Evolutionary conservation across 2,113 vertebrate species (phyloP).

Genomic region (Rhipidura dahli): DNA sequence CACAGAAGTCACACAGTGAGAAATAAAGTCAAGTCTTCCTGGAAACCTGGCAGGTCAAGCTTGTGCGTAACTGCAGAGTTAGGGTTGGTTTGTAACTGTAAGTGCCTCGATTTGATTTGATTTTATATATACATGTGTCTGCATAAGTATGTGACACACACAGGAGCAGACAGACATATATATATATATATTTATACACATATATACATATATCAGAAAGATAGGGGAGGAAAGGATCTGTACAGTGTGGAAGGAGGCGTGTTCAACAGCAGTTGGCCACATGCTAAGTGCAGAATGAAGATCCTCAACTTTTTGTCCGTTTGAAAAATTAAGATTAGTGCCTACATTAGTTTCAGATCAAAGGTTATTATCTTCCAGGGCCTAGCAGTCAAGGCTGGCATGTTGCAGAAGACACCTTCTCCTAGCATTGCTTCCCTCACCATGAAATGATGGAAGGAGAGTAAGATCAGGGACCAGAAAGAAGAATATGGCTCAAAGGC

Average conservation of each 20-base stretch:
- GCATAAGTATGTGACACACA: not conserved
- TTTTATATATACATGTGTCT: not conserved
- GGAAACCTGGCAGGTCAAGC: not conserved
- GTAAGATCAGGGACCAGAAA: not conserved
- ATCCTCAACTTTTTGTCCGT: conserved; percentile 32
- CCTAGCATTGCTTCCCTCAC: not conserved
- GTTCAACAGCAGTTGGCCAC: conserved; percentile 25
- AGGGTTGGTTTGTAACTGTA: not conserved
- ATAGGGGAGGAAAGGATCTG: not conserved
- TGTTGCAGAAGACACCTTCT: not conserved
- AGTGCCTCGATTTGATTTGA: not conserved
- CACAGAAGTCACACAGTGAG: conserved; percentile 31
- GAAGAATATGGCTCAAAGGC: not conserved
- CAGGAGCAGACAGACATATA: not conserved
- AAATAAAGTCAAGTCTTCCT: conserved; percentile 52
- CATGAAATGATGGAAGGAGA: not conserved
- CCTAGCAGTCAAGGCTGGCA: conserved; percentile 1
- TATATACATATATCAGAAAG: not conserved
- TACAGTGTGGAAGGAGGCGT: not conserved
- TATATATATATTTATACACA: not conserved
- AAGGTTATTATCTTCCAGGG: not conserved
- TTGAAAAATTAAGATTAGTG: not conserved
- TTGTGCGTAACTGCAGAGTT: conserved; percentile 37
- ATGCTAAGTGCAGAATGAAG: conserved; percentile 44
- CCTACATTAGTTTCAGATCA: not conserved